Base-by-base conservation (phyloP, 2,797 vertebrate genomes). In the Craterocephalus amniculus region DNA sequence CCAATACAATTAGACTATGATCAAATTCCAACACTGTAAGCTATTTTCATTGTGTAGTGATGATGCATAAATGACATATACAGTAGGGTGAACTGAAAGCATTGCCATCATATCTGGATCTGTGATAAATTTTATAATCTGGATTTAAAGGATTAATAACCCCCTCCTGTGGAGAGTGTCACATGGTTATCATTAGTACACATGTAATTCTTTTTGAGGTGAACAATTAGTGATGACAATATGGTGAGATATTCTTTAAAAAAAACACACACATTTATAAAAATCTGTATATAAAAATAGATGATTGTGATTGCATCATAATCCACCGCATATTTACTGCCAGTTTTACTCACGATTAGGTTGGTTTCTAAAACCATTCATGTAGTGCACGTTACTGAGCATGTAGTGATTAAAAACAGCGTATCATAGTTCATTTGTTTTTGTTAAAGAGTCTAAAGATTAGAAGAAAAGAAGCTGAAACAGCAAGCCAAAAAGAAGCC, bases 111-210 rank as follows among this genome's bases (percentile, higher is more conserved):
- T 57, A 55, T 16, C 51, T 40, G 34, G 54, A 55, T 16, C 51
- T 40, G 34, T 59, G 75, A 67, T 72, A 2, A 18, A 81, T 75
- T 27, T 59, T 36, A 61, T 86, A 81, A 85, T 87, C 73, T 60
- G 76, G 70, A 72, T 83, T 86, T 80, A 63, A 76, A 76, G 76
- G 77, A 75, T 87, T 76, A 80, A 76, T 38, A 67, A 29, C 6
- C 22, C 35, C 10, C 36, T 62, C 18, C 27, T 38, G 45, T 36
- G 36, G 57, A 76, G 62, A 32, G 16, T 62, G 57, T 55, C 58
- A 59, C 60, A 66, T 61, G 63, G 27, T 74, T 57, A 35, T 72
- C 55, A 81, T 67, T 26, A 69, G 32, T 61, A 71, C 63, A 68
- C 74, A 51, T 58, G 32, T 34, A 26, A 45, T 49, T 43, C 13